A percentile compares a stretch with the other conserved stretches of the same genome.
phyloP scores from a whole-genome alignment of 2,113 vertebrate species.

The Ptyas mucosa region DNA sequence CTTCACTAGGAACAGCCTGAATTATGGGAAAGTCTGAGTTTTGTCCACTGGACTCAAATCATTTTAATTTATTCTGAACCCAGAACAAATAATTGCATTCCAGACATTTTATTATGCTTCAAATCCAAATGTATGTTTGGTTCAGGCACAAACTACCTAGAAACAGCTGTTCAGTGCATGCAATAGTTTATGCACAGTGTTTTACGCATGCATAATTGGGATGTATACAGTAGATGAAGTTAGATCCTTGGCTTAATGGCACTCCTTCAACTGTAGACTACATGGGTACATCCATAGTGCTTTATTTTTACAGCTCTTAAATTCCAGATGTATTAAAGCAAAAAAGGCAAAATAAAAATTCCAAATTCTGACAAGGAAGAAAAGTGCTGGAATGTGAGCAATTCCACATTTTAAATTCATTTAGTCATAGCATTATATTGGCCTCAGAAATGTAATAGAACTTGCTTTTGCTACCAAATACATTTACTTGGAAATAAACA shows the following conservation, averaged over 20 bases:
- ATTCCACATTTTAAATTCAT: neutral
- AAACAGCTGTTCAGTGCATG: neutral
- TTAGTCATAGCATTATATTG: neutral
- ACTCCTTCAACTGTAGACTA: neutral
- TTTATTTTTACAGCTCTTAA: neutral
- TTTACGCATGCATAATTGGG: neutral
- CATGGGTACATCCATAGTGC: neutral
- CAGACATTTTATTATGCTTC: neutral
- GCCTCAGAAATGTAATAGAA: neutral
- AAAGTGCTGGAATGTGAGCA: neutral
- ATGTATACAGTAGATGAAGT: neutral
- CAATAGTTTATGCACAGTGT: neutral
- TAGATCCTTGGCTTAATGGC: neutral
- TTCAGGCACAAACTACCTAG: neutral
- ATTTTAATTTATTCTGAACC: neutral
- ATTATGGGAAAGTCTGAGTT: neutral
- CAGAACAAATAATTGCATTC: neutral
- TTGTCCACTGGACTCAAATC: neutral
- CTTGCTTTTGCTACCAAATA: neutral
- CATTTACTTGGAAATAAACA: neutral
- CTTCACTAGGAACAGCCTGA: neutral
- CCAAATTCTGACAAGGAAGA: neutral
- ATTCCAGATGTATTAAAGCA: neutral
- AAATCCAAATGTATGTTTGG: neutral
- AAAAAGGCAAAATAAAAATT: neutral